phyloP scores from a whole-genome alignment of 2,113 vertebrate species.

The Hiodon tergisus region DNA sequence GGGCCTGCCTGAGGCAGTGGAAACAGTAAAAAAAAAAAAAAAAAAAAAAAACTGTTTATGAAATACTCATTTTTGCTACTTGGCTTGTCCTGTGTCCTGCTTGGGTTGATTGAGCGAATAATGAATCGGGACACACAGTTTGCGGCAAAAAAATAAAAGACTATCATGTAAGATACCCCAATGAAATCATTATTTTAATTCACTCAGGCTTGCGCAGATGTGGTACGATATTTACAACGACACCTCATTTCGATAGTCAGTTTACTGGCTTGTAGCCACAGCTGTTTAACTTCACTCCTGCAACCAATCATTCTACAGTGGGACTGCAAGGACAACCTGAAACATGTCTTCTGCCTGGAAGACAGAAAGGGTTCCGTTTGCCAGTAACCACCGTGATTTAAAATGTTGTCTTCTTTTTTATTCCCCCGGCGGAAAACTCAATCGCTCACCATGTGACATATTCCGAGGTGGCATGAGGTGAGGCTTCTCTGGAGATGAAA shows the following conservation, averaged over 20 bases:
- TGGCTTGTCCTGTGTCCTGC: too few species aligned
- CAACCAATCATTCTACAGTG: background rate
- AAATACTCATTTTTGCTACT: too few species aligned
- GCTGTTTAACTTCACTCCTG: constrained; percentile 1
- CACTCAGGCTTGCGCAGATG: background rate
- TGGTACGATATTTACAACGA: background rate
- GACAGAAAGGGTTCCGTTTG: background rate
- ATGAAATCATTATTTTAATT: background rate
- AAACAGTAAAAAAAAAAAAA: too few species aligned
- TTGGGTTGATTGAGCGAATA: background rate
- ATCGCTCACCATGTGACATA: background rate
- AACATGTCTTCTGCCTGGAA: background rate
- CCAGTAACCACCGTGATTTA: background rate
- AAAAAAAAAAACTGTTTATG: too few species aligned
- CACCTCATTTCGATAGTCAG: too few species aligned
- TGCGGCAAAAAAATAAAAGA: background rate
- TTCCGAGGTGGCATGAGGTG: background rate
- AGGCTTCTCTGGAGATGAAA: background rate
- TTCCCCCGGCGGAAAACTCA: background rate
- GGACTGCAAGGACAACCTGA: background rate
- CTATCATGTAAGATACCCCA: background rate
- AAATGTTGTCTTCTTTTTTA: background rate
- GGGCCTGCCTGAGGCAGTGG: too few species aligned
- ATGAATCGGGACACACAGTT: too few species aligned
- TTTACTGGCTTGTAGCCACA: background rate